These are phyloP conservation scores for Aphelocoma coerulescens DNA, from an alignment of 2,113 vertebrate genomes.

Conservation along the genomic window DNA sequence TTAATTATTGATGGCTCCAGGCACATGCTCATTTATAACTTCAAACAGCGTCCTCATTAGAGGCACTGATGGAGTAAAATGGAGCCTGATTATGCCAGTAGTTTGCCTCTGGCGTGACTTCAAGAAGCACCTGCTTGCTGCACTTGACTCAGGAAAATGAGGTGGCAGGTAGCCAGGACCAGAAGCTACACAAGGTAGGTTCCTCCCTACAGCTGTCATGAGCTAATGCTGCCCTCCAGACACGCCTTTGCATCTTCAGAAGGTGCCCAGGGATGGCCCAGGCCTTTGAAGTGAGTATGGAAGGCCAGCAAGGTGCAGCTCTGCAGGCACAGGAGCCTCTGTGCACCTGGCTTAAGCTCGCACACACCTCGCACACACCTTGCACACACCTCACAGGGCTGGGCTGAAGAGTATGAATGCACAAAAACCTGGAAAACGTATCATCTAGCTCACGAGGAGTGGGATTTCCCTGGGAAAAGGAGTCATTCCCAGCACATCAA, in stretches of 20 bases:
- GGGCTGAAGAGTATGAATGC: neutral
- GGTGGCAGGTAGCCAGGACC: constrained; percentile 22
- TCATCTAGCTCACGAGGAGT: rapidly evolving
- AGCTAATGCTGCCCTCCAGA: constrained; percentile 2
- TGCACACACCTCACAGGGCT: neutral
- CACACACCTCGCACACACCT: neutral
- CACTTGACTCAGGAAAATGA: constrained; percentile 32
- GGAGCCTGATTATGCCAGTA: neutral
- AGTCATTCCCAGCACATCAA: neutral
- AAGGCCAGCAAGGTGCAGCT: neutral
- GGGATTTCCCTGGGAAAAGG: neutral
- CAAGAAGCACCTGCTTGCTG: constrained; percentile 33
- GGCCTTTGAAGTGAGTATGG: neutral
- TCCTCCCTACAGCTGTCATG: neutral
- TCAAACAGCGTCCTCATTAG: neutral
- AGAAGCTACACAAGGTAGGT: constrained; percentile 2
- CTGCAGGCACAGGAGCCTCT: neutral
- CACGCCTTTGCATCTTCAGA: neutral
- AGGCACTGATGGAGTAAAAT: neutral
- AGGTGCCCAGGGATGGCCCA: neutral
- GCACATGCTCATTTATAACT: constrained; percentile 18
- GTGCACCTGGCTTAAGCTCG: neutral
- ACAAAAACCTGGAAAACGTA: neutral
- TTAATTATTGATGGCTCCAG: constrained; percentile 23
- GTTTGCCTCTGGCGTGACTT: constrained; percentile 41